Base-by-base conservation (phyloP, 2,888 invertebrate species). In the Acanthococcus lagerstroemiae region DNA sequence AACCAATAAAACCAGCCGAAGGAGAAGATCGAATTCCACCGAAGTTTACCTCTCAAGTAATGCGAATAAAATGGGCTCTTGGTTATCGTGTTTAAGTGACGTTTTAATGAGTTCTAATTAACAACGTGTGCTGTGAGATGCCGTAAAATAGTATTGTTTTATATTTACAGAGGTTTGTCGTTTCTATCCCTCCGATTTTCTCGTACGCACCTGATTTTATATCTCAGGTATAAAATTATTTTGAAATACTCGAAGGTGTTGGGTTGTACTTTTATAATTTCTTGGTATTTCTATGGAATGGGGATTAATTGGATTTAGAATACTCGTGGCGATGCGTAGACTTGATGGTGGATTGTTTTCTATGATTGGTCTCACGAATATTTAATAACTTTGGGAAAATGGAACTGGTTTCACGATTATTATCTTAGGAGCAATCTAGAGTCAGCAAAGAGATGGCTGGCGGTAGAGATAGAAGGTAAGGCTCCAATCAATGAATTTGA, bases 1-100 rank as follows among this genome's bases (percentile, higher is more conserved):
- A 85, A 69, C 86, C 86, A 67, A 82, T 83, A 25, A 82, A 81
- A 68, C 79, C 82, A 21, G 80, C 84, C 1, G 86, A 88, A 68
- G 82, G 84, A 52, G 90, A 90, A 70, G 84, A 84, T 69, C 92
- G 91, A 9, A 86, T 88, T 74, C 84, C 93, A 66, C 94, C 93
- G 45, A 85, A 87, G 67, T 93, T 94, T 74, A 91, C 89, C 5
- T 89, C 91, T 0, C 87, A 76, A 71, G 76, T 77, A 71, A 65
- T 1, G 2, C 37, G 3, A 30, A 30, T 37, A 54, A 30, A 26
- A 22, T 26, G 3, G 7, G 17, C 5, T 21, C 30, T 48, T 46
- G 15, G 22, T 37, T 25, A 7, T 37, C 1, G n/a, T 48, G n/a
- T n/a, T n/a, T n/a, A n/a, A 26, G 15, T 45, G 22, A 30, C 15